Conservation (phyloP, 2,797 vertebrate species). For the Pempheris klunzingeri region DNA sequence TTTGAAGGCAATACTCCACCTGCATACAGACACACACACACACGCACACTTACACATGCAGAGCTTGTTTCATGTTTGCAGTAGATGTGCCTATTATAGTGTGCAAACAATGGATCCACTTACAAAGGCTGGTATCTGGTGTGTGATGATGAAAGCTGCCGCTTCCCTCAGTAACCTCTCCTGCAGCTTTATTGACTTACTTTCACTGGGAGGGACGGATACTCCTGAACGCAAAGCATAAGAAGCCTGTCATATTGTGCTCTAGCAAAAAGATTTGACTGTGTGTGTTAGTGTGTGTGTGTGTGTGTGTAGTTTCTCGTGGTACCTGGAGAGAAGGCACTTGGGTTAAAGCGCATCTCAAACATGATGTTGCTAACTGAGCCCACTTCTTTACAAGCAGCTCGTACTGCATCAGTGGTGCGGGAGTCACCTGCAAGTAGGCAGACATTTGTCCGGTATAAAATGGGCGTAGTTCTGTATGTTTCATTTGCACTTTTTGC, state of each 20-base stretch:
- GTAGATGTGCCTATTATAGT: neutral
- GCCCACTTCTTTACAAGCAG: constrained; percentile 85
- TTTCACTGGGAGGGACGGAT: constrained; percentile 80
- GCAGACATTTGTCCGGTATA: constrained; percentile 1
- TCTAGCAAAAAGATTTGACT: neutral
- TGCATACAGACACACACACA: constrained; percentile 56
- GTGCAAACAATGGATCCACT: constrained; percentile 54
- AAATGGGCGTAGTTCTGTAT: neutral
- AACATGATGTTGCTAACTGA: constrained; percentile 88
- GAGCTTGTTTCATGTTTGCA: constrained; percentile 11
- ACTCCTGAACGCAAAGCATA: constrained; percentile 78
- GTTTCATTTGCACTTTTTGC: neutral
- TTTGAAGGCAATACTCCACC: constrained; percentile 83
- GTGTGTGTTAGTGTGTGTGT: neutral
- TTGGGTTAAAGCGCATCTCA: constrained; percentile 89
- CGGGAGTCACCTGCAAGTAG: constrained; percentile 79
- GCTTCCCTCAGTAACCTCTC: constrained; percentile 85
- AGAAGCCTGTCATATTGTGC: neutral
- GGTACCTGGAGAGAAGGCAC: constrained; percentile 85
- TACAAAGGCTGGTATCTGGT: constrained; percentile 89
- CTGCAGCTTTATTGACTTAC: constrained; percentile 75
- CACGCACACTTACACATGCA: neutral
- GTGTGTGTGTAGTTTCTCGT: constrained; percentile 4
- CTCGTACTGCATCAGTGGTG: constrained; percentile 80
- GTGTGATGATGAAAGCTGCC: constrained; percentile 82